Percentiles rank a stretch among this genome's conserved stretches.
Conservation (phyloP, 1,140 invertebrate species). For the Drosophila santomea region DNA sequence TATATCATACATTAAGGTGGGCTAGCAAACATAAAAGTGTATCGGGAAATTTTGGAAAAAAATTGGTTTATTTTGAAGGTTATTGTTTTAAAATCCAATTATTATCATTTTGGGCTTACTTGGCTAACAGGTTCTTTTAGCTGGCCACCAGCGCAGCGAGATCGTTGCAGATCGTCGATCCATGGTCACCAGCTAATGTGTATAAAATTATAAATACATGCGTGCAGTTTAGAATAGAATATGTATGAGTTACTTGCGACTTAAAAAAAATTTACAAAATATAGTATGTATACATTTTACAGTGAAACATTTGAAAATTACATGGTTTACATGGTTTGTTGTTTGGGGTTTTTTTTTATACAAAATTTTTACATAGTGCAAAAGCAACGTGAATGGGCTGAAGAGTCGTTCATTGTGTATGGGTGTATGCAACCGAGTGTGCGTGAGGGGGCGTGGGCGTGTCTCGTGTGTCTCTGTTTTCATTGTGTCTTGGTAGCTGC, state of each 20-base stretch:
- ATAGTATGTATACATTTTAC: slow-evolving; percentile 70
- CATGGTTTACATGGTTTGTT: slow-evolving; percentile 57
- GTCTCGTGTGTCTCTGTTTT: slow-evolving; percentile 48
- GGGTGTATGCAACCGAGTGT: slow-evolving; percentile 38
- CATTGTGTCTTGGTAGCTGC: slow-evolving; percentile 49
- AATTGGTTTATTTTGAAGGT: slow-evolving; percentile 17
- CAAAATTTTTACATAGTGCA: slow-evolving; percentile 81
- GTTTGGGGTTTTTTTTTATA: slow-evolving; percentile 66
- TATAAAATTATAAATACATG: slow-evolving; percentile 74
- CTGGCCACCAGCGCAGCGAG: slow-evolving; percentile 19
- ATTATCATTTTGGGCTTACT: slow-evolving; percentile 57
- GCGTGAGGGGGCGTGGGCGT: slow-evolving; percentile 30
- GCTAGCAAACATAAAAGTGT: slow-evolving; percentile 29
- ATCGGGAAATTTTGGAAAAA: slow-evolving; percentile 28
- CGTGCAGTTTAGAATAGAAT: slow-evolving; percentile 48
- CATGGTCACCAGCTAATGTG: slow-evolving; percentile 27
- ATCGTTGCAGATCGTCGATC: slow-evolving; percentile 3
- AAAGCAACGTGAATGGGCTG: slow-evolving; percentile 76
- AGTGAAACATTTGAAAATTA: slow-evolving; percentile 76
- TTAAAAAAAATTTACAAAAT: slow-evolving; percentile 80
- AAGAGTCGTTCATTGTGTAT: slow-evolving; percentile 55
- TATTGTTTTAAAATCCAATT: slow-evolving; percentile 28
- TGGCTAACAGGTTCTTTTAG: slow-evolving; percentile 49
- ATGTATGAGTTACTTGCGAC: slow-evolving; percentile 51
- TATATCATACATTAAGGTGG: slow-evolving; percentile 52